These are phyloP conservation scores for Abramis brama DNA, from an alignment of 2,113 vertebrate genomes.

Conservation along the genomic window DNA sequence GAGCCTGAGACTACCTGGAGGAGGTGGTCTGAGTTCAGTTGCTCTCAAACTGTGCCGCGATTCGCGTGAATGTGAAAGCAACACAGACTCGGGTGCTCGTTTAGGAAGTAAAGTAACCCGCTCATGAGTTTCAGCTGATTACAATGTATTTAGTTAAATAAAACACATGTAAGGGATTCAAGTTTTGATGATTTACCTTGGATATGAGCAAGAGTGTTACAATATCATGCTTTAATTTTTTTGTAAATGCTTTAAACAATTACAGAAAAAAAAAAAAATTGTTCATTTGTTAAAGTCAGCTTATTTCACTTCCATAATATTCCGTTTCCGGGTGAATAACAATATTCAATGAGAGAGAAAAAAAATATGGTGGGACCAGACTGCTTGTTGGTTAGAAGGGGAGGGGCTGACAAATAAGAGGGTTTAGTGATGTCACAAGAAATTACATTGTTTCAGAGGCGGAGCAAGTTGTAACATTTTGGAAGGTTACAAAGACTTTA, in stretches of 20 bases:
- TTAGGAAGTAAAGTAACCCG: no score
- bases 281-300: neutral
- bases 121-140: no score
- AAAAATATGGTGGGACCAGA: neutral
- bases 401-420: neutral
- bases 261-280: neutral
- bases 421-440: neutral
- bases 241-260: neutral
- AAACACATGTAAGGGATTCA: no score
- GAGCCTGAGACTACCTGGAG: no score
- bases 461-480: neutral
- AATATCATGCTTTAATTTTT: no score
- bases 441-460: neutral
- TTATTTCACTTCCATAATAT: neutral
- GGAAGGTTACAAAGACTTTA: neutral
- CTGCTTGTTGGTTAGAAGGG: neutral
- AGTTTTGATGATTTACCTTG: no score
- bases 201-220: no score
- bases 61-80: no score
- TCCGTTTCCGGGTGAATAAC: neutral
- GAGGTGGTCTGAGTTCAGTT: no score
- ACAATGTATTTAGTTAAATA: no score
- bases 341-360: neutral
- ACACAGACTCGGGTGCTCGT: no score
- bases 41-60: no score